Conservation (phyloP, 2,888 invertebrate genomes). For the Morinoia aosen region DNA sequence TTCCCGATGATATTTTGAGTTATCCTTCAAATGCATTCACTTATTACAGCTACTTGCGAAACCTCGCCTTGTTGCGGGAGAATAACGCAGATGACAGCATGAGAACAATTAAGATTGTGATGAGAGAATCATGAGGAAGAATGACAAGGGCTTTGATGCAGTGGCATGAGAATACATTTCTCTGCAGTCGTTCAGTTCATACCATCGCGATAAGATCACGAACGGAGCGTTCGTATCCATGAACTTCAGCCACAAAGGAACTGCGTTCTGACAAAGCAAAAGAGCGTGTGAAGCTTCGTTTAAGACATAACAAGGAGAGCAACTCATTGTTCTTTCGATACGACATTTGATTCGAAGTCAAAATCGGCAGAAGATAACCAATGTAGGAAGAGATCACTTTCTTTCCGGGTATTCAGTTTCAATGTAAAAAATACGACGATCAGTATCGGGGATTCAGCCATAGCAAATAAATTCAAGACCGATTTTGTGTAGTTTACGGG, state of each 20-base stretch:
- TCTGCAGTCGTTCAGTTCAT: background rate
- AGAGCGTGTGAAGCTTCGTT: background rate
- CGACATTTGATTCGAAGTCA: background rate
- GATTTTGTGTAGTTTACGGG: too few relatives aligned
- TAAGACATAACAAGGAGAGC: conserved; percentile 8
- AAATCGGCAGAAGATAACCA: background rate
- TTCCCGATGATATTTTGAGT: background rate
- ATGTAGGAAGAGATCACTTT: background rate
- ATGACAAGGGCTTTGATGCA: conserved; percentile 21
- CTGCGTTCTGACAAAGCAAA: background rate
- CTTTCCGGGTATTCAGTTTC: background rate
- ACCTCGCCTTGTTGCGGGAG: background rate
- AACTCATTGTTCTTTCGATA: conserved; percentile 21
- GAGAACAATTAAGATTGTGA: background rate
- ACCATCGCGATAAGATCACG: background rate
- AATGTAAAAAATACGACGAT: background rate
- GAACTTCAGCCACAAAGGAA: conserved; percentile 29
- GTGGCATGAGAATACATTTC: background rate
- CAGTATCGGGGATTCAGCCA: background rate
- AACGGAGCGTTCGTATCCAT: background rate
- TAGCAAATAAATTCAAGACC: too few relatives aligned
- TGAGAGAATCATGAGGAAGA: background rate
- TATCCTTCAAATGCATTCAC: background rate
- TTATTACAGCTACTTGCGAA: background rate
- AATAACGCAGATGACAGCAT: background rate